Base-by-base conservation (phyloP, 2,888 invertebrate species). In the Suillia variegata region DNA sequence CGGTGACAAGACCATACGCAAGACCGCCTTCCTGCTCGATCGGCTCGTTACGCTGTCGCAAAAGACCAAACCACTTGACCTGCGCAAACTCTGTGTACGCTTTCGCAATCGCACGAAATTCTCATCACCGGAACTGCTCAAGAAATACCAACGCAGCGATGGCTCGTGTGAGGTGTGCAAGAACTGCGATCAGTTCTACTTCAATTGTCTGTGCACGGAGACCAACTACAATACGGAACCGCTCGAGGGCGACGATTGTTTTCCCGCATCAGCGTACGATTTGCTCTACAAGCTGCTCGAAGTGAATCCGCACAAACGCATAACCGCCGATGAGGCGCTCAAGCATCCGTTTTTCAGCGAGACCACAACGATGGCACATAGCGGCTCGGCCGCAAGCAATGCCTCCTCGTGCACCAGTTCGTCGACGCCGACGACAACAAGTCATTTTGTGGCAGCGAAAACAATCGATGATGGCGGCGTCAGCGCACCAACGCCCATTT, bases 221-320 rank as follows among this genome's bases (percentile, higher is more conserved):
- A 70, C 76, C 26, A 61, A 62, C 3, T 77, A 74, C 55, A 65
- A 65, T 8, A 73, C 73, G 1, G 77, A 81, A 56, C 75, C 77
- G 4, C 58, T 77, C n/a, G 78, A 74, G 22, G 70, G 71, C 2
- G 75, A 75, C 55, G 82, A 82, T 63, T 67, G 68, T 12, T 90
- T 88, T 81, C 92, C 93, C 20, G 85, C 86, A 70, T 83, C 86
- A 63, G 93, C 93, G 1, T 94, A 89, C 82, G 86, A 90, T 74
- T 84, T 95, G 66, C 84, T 93, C 58, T 82, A 83, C 66, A 85
- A 85, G 54, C 84, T 95, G 69, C 83, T 95, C 69, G 91, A 92
- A 78, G 85, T 92, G n/a, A 88, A 92, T 84, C 92, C 92, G n/a
- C 83, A 85, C 71, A 85, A 85, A 31, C 86, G 94, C 69, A 86